phyloP scores from a whole-genome alignment of 2,113 vertebrate species.

The Mionectes macconnelli region DNA sequence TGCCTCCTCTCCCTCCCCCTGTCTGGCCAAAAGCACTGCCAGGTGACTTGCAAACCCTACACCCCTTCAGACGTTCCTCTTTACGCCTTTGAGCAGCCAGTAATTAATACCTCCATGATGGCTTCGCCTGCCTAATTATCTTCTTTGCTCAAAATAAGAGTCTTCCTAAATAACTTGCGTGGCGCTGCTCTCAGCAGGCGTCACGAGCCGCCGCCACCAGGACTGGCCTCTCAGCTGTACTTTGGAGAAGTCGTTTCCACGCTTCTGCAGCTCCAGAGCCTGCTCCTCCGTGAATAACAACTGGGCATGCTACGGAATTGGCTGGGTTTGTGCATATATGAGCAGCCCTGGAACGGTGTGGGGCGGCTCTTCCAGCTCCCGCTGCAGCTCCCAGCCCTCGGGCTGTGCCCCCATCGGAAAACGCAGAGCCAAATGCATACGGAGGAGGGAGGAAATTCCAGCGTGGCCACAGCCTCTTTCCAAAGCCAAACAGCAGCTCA shows the following conservation, averaged over 20 bases:
- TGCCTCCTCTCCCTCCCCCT: not conserved
- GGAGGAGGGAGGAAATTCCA: not conserved
- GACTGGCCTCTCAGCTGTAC: slow-evolving; percentile 17
- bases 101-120: slow-evolving; percentile 12
- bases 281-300: not conserved
- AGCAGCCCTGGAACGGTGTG: not conserved
- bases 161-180: slow-evolving; percentile 38
- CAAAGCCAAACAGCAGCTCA: not conserved
- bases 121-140: slow-evolving; percentile 50
- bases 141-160: slow-evolving; percentile 40
- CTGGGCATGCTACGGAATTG: not conserved
- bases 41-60: not conserved
- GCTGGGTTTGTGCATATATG: not conserved
- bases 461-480: accelerated
- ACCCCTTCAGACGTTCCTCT: not conserved
- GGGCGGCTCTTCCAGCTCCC: not conserved
- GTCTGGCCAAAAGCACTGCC: not conserved
- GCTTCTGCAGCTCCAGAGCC: not conserved
- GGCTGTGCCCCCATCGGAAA: not conserved
- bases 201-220: not conserved
- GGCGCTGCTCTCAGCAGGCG: not conserved
- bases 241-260: not conserved
- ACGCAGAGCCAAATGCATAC: not conserved
- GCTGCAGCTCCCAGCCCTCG: not conserved
- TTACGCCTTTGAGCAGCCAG: not conserved